phyloP scores from a whole-genome alignment of 2,888 invertebrate species.

The Cryptus armator region DNA sequence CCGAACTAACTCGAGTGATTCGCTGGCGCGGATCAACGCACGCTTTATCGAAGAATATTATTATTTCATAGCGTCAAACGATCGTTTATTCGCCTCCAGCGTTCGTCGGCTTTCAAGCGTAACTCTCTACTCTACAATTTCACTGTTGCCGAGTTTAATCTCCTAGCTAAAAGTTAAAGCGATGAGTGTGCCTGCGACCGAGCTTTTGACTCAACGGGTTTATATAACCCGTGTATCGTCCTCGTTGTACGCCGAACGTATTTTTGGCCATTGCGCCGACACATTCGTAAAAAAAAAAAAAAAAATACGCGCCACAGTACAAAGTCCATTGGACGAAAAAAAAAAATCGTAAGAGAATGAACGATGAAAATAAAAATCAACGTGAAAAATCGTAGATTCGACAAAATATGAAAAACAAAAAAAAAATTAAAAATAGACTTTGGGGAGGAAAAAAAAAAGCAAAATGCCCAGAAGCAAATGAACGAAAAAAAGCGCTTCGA shows the following conservation, averaged over 20 bases:
- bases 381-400: neutral
- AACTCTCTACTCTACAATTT: too few relatives aligned
- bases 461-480: slow-evolving; percentile 11
- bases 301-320: neutral
- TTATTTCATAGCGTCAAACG: neutral
- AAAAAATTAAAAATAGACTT: neutral
- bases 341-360: neutral
- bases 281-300: too few relatives aligned
- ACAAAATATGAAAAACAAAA: neutral
- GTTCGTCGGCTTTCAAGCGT: neutral
- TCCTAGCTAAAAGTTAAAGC: too few relatives aligned
- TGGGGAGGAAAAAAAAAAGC: neutral
- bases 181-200: neutral
- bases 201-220: neutral
- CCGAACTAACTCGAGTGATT: neutral
- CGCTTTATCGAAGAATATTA: neutral
- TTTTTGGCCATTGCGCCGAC: neutral
- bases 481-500: slow-evolving; percentile 18
- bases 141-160: too few relatives aligned
- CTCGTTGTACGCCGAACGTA: neutral
- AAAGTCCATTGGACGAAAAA: neutral
- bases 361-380: slow-evolving; percentile 1
- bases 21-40: neutral
- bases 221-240: neutral
- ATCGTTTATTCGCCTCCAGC: slow-evolving; percentile 1